These are phyloP conservation scores for Microtus pennsylvanicus DNA, from an alignment of 2,113 vertebrate genomes.

Conservation along the genomic window DNA sequence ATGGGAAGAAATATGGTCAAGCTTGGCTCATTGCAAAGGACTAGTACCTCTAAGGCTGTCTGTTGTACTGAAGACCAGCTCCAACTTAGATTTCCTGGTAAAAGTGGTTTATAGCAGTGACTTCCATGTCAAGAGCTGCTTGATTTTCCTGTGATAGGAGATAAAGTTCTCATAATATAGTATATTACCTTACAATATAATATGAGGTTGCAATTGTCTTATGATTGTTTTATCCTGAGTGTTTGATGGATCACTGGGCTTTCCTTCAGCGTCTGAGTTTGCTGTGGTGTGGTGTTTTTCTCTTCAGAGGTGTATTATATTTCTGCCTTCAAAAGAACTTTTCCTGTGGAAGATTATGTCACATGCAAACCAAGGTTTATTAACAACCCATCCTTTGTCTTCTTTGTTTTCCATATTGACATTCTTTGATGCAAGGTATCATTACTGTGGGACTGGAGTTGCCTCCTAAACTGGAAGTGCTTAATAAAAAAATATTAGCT, in stretches of 20 bases:
- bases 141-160: conserved; percentile 51
- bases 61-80: not conserved
- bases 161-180: not conserved
- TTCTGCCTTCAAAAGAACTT: conserved; percentile 17
- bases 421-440: not conserved
- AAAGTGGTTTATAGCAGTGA: not conserved
- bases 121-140: not conserved
- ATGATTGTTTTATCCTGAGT: not conserved
- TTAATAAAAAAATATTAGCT: not conserved
- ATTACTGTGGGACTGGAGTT: not conserved
- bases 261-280: conserved; percentile 35
- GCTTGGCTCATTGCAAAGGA: not conserved
- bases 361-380: not conserved
- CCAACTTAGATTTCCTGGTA: not conserved
- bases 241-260: not conserved
- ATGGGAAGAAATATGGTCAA: not conserved
- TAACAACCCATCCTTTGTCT: not conserved
- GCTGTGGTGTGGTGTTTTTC: conserved; percentile 29
- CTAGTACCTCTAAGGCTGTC: not conserved
- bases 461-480: not conserved
- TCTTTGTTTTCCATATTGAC: not conserved
- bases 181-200: no score
- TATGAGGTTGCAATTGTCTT: no score
- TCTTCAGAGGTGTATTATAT: conserved; percentile 20
- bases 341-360: not conserved